A percentile compares a stretch with the other conserved stretches of the same genome.
phyloP scores from a whole-genome alignment of 2,797 vertebrate genomes.

The Margarornis squamiger region DNA sequence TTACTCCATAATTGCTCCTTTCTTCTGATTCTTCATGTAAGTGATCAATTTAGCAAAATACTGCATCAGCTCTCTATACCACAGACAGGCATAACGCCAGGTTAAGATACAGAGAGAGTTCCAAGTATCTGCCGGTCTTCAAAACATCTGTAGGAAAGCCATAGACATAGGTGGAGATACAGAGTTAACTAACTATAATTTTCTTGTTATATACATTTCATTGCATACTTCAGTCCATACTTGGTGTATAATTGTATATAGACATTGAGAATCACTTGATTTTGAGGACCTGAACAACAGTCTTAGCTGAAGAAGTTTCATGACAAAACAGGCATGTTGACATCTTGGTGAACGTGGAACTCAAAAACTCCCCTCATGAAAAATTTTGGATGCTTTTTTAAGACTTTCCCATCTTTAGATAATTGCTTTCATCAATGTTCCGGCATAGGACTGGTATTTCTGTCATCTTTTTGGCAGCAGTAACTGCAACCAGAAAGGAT shows the following conservation, averaged over 20 bases:
- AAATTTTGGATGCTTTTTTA: not conserved
- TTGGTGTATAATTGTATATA: not conserved
- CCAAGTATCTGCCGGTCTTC: not conserved
- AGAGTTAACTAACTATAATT: not conserved
- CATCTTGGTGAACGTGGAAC: not conserved
- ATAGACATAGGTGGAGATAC: not conserved
- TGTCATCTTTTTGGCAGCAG: not conserved
- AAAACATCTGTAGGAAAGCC: not conserved
- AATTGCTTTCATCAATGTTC: not conserved
- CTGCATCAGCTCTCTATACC: not conserved
- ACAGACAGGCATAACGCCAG: not conserved
- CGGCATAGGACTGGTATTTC: not conserved
- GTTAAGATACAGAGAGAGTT: not conserved
- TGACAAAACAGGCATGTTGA: not conserved
- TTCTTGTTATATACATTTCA: not conserved
- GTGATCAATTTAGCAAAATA: not conserved
- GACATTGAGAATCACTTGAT: not conserved
- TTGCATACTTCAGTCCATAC: not conserved
- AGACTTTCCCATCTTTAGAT: not conserved
- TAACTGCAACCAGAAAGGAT: not conserved
- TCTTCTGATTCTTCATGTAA: not conserved
- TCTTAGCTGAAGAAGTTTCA: not conserved
- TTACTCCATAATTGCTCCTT: not conserved
- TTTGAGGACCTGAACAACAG: not conserved
- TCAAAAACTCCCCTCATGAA: not conserved